These are phyloP conservation scores for Ochotona curzoniae DNA, from an alignment of 2,113 vertebrate genomes.

Conservation along the genomic window DNA sequence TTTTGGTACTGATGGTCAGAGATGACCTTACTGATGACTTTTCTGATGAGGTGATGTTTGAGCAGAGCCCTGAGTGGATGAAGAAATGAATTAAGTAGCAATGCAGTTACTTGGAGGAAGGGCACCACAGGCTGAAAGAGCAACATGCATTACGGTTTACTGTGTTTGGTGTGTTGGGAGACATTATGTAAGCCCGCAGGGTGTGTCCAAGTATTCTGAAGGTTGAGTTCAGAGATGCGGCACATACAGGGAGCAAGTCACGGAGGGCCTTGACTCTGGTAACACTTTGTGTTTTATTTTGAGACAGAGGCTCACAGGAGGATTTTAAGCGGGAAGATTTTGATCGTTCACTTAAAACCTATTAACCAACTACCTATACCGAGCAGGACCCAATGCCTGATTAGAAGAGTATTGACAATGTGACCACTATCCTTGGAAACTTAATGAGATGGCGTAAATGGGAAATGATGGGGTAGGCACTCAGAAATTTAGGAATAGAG, in stretches of 20 bases:
- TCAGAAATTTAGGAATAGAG: background rate
- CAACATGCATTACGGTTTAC: background rate
- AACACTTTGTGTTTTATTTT: conserved; percentile 12
- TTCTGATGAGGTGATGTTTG: conserved; percentile 20
- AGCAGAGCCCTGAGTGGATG: conserved; percentile 9
- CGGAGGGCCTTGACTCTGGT: background rate
- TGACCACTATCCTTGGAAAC: background rate
- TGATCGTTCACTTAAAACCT: conserved; percentile 3
- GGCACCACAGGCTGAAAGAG: conserved; percentile 18
- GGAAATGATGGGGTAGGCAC: background rate
- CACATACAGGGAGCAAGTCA: background rate
- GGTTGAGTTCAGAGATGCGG: background rate
- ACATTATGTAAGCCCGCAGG: background rate
- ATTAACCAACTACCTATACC: background rate
- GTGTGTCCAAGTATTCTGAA: background rate
- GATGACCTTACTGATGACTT: background rate
- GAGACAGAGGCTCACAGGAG: background rate
- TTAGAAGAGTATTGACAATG: background rate
- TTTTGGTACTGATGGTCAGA: conserved; percentile 28
- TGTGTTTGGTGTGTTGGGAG: conserved; percentile 34
- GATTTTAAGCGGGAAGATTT: conserved; percentile 23
- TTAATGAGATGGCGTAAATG: background rate
- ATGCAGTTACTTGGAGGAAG: background rate
- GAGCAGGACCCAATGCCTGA: background rate
- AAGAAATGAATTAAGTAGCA: background rate